Base-by-base conservation (phyloP, 2,113 vertebrate genomes). In the Tonatia bakeri region DNA sequence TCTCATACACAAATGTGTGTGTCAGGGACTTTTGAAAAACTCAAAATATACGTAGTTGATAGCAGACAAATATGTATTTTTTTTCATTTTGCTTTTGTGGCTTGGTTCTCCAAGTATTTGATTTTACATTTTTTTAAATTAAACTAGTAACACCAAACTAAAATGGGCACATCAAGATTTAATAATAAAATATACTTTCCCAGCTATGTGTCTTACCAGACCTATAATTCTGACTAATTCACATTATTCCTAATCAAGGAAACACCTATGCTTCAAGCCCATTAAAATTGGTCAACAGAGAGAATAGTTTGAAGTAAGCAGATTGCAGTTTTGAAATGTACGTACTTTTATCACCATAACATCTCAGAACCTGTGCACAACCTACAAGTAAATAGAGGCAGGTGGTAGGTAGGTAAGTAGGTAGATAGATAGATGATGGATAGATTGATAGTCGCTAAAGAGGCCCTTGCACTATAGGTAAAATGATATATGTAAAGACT, bases 21-120 rank as follows among this genome's bases (percentile, higher is more conserved):
- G 12, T 43, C 80, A 89, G 82, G 19, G 14, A 86, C 14, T 89
- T 96, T 92, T 61, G 64, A 79, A 97, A 95, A 85, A 2, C 13
- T 77, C 36, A 88, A 61, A n/a, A 83, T 43, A 47, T 56, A 81
- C 79, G 6, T 56, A 91, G 50, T 59, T 64, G 56, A 65, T 14
- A 80, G 61, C 80, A 17, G 10, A 10, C 1, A 54, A 73, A 81
- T 43, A 52, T 16, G 7, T 22, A 1, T 28, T 13, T 87, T 86
- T 86, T 83, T 54, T 70, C 16, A 16, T 15, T 61, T 40, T 2
- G 40, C 94, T 88, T 91, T 52, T 54, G 2, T 1, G 82, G 15
- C 6, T 47, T 17, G 40, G 13, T 36, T 81, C n/a, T 86, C 61
- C 16, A 56, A n/a, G 5, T 75, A 12, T 85, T 86, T 72, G 16